Conservation (phyloP, 2,113 vertebrate genomes). For the Pandion haliaetus region DNA sequence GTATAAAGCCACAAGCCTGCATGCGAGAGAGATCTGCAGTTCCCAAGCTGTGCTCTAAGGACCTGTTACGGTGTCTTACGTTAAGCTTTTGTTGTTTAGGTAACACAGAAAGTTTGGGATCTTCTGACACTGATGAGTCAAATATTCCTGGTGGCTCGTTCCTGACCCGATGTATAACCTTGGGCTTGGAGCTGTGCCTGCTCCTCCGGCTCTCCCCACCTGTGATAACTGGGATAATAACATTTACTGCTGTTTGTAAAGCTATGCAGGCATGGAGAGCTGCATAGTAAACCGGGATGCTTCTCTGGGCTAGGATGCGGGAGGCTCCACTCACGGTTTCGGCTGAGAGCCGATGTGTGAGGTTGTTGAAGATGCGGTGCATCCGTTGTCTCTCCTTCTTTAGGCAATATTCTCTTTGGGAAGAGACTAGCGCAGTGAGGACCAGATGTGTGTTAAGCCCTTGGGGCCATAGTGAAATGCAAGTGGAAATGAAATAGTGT, state of each 20-base stretch:
- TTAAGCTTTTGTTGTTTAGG: background rate
- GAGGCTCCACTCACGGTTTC: background rate
- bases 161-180: background rate
- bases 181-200: slow-evolving; percentile 10
- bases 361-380: background rate
- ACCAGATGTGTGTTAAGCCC: slow-evolving; percentile 36
- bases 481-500: slow-evolving; percentile 16
- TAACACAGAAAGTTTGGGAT: background rate
- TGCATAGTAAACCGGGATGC: background rate
- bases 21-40: background rate
- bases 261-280: background rate
- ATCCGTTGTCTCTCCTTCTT: slow-evolving; percentile 14
- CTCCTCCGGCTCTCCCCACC: background rate
- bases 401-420: background rate
- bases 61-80: rapidly evolving
- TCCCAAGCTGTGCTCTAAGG: background rate
- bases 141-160: background rate
- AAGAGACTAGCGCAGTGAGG: background rate
- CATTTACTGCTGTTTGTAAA: background rate
- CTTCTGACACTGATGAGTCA: background rate
- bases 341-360: rapidly evolving
- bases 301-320: background rate
- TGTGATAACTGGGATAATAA: background rate
- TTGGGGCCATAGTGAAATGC: slow-evolving; percentile 47
- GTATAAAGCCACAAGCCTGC: background rate